Conservation (phyloP, 2,888 invertebrate species). For the Lasiommata megera region DNA sequence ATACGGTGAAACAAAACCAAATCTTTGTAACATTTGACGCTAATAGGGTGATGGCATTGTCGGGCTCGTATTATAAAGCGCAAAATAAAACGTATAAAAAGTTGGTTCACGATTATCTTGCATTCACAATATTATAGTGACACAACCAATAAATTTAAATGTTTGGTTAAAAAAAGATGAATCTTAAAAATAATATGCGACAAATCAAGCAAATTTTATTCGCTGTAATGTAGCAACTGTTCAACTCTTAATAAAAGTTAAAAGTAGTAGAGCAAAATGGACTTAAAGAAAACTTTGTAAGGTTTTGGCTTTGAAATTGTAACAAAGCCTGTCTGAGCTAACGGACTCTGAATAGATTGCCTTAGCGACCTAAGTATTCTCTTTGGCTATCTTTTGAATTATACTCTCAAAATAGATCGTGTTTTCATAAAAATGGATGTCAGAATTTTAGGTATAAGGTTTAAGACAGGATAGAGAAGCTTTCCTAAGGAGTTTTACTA, state of each 20-base stretch:
- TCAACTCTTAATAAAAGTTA: slow-evolving; percentile 5
- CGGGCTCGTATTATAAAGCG: too few relatives aligned
- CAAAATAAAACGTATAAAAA: too few relatives aligned
- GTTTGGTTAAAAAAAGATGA: too few relatives aligned
- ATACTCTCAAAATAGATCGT: slow-evolving; percentile 2
- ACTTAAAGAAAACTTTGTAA: slow-evolving; percentile 9
- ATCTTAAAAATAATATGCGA: background rate
- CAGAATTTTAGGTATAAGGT: background rate
- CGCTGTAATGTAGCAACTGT: background rate
- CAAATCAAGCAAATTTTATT: background rate
- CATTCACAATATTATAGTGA: too few relatives aligned
- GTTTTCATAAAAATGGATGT: background rate
- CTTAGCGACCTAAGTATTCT: slow-evolving; percentile 12
- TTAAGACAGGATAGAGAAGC: background rate
- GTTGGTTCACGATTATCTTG: too few relatives aligned
- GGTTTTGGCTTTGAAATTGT: slow-evolving; percentile 14
- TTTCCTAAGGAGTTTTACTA: background rate
- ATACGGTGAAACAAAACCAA: too few relatives aligned
- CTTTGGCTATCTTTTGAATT: slow-evolving; percentile 9
- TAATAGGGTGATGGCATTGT: too few relatives aligned
- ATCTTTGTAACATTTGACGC: too few relatives aligned
- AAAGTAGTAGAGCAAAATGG: slow-evolving; percentile 29
- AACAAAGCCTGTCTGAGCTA: slow-evolving; percentile 17
- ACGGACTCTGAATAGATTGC: slow-evolving; percentile 14
- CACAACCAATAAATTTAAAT: too few relatives aligned